phyloP scores from a whole-genome alignment of 2,888 invertebrate species.

The Pachydiplax longipennis region DNA sequence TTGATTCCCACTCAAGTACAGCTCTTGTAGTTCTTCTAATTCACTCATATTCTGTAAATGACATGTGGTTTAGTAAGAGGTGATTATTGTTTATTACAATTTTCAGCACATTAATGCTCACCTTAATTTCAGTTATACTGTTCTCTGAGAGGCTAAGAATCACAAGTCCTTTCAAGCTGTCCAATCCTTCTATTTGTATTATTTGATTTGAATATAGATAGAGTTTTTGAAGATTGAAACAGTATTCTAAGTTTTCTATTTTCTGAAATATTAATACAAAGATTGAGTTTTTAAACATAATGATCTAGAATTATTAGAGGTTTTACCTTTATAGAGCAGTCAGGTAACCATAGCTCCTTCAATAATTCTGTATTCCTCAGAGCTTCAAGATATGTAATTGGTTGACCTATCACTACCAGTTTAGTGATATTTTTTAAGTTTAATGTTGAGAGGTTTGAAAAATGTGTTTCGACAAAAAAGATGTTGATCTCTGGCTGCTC shows the following conservation, averaged over 20 bases:
- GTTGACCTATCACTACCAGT: not conserved
- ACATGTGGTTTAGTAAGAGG: not conserved
- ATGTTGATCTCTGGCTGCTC: not conserved
- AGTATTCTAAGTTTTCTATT: conserved; percentile 2
- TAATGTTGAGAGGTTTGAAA: not conserved
- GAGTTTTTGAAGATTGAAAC: not conserved
- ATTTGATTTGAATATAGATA: conserved; percentile 9
- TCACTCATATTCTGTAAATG: not conserved
- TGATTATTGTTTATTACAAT: not conserved
- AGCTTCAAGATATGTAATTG: not conserved
- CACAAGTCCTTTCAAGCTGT: not conserved
- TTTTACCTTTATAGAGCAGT: conserved; percentile 11
- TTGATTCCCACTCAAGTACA: not conserved
- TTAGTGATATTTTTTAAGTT: not conserved
- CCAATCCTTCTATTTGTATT: not conserved
- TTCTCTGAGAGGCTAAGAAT: not conserved
- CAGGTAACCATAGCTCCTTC: not conserved
- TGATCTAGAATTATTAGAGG: not conserved
- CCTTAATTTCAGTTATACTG: not conserved
- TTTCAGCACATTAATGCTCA: not conserved
- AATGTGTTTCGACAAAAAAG: not conserved
- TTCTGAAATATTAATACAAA: not conserved
- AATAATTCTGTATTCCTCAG: not conserved
- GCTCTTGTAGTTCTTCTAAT: not conserved
- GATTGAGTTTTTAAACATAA: not conserved